phyloP scores from a whole-genome alignment of 2,888 invertebrate species.

The Piscicola geometra region DNA sequence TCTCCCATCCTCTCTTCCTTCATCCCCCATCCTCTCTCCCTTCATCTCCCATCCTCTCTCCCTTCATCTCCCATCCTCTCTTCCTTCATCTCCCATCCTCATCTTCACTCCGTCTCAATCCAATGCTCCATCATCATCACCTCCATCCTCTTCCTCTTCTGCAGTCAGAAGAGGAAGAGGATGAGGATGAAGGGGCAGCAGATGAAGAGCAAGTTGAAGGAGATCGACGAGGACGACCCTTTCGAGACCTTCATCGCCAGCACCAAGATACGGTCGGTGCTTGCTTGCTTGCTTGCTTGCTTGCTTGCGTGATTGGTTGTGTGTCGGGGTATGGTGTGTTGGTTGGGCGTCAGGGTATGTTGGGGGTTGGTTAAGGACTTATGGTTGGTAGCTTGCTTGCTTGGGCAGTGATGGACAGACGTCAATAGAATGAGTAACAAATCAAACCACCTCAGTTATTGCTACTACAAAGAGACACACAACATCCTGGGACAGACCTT shows the following conservation, averaged over 20 bases:
- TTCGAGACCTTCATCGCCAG: constrained; percentile 93
- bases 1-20: too few species aligned
- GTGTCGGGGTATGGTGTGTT: too few species aligned
- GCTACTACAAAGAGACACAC: constrained; percentile 95
- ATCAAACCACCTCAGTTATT: constrained; percentile 56
- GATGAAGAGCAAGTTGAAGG: constrained; percentile 76
- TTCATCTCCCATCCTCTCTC: neutral
- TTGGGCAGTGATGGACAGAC: too few species aligned
- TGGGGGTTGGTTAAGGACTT: too few species aligned
- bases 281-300: too few species aligned
- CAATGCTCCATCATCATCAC: neutral
- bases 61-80: too few species aligned
- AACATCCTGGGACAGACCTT: constrained; percentile 95
- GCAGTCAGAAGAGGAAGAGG: constrained; percentile 82
- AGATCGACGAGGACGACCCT: constrained; percentile 87
- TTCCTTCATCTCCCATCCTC: constrained; percentile 40
- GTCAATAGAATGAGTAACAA: too few species aligned
- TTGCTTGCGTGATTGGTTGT: too few species aligned
- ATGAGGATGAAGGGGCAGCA: constrained; percentile 77
- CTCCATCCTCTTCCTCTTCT: neutral
- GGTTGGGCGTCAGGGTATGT: too few species aligned
- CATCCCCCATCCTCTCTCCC: neutral
- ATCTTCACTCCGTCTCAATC: neutral
- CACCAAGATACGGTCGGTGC: constrained; percentile 77
- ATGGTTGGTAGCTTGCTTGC: too few species aligned